phyloP scores from a whole-genome alignment of 2,113 vertebrate species.

The Lycocorax pyrrhopterus region DNA sequence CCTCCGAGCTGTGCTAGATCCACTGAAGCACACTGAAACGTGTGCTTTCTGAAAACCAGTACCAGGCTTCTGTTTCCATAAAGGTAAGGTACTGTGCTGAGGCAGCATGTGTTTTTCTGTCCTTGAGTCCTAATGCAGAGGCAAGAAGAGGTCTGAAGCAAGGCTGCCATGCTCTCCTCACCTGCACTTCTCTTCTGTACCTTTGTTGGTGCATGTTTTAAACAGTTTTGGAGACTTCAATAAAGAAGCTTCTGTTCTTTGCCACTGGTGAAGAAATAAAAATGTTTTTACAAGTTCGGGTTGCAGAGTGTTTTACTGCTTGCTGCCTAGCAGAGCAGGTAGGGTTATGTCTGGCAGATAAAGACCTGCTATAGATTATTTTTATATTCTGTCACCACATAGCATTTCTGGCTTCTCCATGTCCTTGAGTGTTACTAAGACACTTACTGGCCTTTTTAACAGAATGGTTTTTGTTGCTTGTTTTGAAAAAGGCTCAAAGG shows the following conservation, averaged over 20 bases:
- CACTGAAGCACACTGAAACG: neutral
- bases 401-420: neutral
- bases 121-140: neutral
- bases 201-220: neutral
- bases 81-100: neutral
- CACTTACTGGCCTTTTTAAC: neutral
- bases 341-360: neutral
- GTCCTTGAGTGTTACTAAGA: neutral
- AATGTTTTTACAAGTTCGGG: conserved; percentile 20
- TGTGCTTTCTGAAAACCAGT: neutral
- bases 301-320: neutral
- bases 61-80: neutral
- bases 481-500: neutral
- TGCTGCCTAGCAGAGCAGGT: neutral
- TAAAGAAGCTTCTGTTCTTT: conserved; percentile 24
- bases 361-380: neutral
- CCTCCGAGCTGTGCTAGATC: neutral
- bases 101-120: neutral
- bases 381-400: neutral
- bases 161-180: neutral
- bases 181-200: neutral
- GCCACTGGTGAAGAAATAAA: conserved; percentile 8
- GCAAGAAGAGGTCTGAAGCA: neutral
- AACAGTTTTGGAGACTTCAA: conserved; percentile 1
- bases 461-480: neutral